phyloP scores from a whole-genome alignment of 2,888 invertebrate species.

The Yponomeuta plumbellus region DNA sequence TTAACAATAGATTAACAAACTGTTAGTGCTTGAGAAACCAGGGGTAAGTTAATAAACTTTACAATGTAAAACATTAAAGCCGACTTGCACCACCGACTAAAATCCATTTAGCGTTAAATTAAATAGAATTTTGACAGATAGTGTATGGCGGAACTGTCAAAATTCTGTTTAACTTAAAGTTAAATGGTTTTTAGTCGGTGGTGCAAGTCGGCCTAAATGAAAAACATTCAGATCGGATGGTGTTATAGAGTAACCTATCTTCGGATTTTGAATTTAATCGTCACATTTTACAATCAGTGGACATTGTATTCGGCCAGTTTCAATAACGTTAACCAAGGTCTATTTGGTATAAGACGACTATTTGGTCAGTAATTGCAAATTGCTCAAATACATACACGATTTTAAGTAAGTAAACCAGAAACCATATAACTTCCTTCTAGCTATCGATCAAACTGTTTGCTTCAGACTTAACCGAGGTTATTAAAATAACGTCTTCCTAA shows the following conservation, averaged over 20 bases:
- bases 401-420: not conserved
- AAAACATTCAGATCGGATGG: not conserved
- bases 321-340: not conserved
- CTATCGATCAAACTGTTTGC: not conserved
- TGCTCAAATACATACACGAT: not conserved
- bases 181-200: no score
- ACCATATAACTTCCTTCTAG: not conserved
- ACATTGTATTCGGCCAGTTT: not conserved
- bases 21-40: no score
- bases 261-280: not conserved
- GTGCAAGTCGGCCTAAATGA: no score
- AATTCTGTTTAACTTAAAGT: no score
- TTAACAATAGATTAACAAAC: no score
- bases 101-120: no score
- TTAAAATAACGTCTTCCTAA: not conserved
- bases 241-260: not conserved
- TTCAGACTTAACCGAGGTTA: not conserved
- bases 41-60: no score
- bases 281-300: not conserved
- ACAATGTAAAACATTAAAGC: no score
- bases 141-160: no score
- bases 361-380: not conserved
- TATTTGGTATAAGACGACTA: not conserved
- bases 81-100: no score
- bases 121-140: no score